These are phyloP conservation scores for Pseudorhombus dupliciocellatus DNA, from an alignment of 2,113 vertebrate genomes.

Conservation along the genomic window DNA sequence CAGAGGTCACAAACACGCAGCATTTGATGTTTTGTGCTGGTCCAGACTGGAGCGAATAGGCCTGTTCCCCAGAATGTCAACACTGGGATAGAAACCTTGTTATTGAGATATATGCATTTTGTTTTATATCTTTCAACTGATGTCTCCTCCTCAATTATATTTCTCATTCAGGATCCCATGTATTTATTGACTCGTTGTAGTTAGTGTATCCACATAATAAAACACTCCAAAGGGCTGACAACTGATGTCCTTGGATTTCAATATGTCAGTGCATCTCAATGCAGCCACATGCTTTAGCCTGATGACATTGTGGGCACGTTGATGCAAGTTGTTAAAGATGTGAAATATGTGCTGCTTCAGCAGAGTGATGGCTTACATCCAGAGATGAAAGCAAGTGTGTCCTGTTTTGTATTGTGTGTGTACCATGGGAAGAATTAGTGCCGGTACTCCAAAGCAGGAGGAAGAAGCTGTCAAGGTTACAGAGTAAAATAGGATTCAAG, in stretches of 20 bases:
- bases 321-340: conserved; percentile 53
- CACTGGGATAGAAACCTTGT: neutral
- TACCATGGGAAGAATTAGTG: conserved; percentile 52
- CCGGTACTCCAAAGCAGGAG: conserved; percentile 42
- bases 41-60: neutral
- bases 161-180: neutral
- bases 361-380: conserved; percentile 53
- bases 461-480: conserved; percentile 66
- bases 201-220: conserved; percentile 17
- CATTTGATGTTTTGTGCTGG: no score
- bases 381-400: conserved; percentile 53
- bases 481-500: conserved; percentile 63
- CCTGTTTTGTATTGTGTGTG: conserved; percentile 54
- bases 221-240: neutral
- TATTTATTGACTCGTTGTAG: conserved; percentile 1
- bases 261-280: conserved; percentile 31
- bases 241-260: conserved; percentile 48
- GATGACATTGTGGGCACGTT: conserved; percentile 35
- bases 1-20: no score
- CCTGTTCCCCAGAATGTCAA: neutral
- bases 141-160: conserved; percentile 1
- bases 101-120: neutral
- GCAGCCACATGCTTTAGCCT: conserved; percentile 35
- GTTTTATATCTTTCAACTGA: neutral
- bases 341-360: conserved; percentile 59